Base-by-base conservation (phyloP, 2,888 invertebrate species). In the Nemapogon koenigi region DNA sequence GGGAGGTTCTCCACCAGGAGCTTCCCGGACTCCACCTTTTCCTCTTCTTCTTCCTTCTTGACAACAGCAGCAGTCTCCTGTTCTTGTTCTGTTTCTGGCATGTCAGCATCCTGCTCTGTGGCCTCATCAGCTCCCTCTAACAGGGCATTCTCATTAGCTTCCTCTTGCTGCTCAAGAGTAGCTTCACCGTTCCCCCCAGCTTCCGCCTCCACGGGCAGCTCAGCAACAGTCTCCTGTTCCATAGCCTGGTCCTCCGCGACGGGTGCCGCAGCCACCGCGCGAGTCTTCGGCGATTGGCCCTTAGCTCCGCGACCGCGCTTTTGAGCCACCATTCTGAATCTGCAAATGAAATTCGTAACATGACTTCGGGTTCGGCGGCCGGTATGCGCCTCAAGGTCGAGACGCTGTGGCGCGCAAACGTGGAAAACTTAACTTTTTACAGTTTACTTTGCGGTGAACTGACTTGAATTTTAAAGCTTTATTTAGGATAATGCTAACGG, bases 261-360 rank as follows among this genome's bases (percentile, higher is more conserved):
- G 2, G 18, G 10, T 3, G 31, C 18, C 35, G 64, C 65, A 2
- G 50, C 55, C 11, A 56, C 57, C 16, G 66, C 55, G 49, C 72
- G 71, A 0, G 66, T 60, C 47, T 70, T 72, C 18, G 64, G 59
- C 39, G 68, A 59, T 51, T 67, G 68, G 40, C 58, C 64, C 49
- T 69, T 72, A 26, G 70, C 76, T 33, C 76, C 76, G 42, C 78
- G 76, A 43, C 78, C 78, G 56, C 61, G 66, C 52, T 75, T 76
- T 43, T 65, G 71, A 39, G 78, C 75, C 43, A 78, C 78, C 78
- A 78, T 76, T 22, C 3, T 30, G 16, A 16, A 22, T 7, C 22
- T 22, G 22, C 8, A 8, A 22, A 22, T 22, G 22, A 22, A 22
- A 22, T 22, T 22, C 8, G 8, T 7, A 22, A 22, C 6, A 8